These are phyloP conservation scores for Salarias fasciatus DNA, from an alignment of 2,797 vertebrate species.

Conservation along the genomic window DNA sequence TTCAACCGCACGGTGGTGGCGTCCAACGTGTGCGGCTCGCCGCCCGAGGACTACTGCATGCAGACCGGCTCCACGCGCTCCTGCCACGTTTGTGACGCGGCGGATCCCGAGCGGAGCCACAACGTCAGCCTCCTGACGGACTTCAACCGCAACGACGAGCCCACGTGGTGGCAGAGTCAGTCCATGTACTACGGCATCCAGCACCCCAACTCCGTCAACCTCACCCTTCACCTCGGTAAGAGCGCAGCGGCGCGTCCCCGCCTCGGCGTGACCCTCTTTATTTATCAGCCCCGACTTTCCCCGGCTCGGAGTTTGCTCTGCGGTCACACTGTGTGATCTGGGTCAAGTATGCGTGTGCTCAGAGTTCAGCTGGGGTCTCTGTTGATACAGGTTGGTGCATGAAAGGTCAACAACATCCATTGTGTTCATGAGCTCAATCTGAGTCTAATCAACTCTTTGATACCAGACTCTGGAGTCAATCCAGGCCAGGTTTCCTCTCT, in stretches of 20 bases:
- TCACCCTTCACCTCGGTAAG: constrained; percentile 92
- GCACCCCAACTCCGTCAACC: constrained; percentile 90
- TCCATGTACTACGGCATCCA: constrained; percentile 94
- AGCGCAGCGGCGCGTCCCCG: constrained; percentile 11
- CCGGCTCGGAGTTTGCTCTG: constrained; percentile 5
- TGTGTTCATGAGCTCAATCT: no score
- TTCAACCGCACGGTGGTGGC: constrained; percentile 82
- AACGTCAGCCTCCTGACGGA: constrained; percentile 89
- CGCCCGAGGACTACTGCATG: constrained; percentile 92
- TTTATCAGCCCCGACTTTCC: constrained; percentile 9
- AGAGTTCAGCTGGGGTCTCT: constrained; percentile 12
- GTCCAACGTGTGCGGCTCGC: constrained; percentile 88
- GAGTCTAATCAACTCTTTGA: no score
- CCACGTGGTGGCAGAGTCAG: constrained; percentile 97
- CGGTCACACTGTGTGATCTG: constrained; percentile 10
- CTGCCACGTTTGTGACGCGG: constrained; percentile 86
- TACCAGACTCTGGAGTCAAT: no score
- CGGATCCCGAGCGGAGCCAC: constrained; percentile 80
- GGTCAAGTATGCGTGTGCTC: constrained; percentile 7
- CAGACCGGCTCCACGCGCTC: constrained; percentile 86
- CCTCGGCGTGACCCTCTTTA: no score
- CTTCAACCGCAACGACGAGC: constrained; percentile 91
- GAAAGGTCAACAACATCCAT: no score
- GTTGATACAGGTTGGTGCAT: background rate
- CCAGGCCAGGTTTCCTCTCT: no score